These are phyloP conservation scores for Kradibia gibbosae DNA, from an alignment of 1,140 invertebrate species.

Conservation along the genomic window DNA sequence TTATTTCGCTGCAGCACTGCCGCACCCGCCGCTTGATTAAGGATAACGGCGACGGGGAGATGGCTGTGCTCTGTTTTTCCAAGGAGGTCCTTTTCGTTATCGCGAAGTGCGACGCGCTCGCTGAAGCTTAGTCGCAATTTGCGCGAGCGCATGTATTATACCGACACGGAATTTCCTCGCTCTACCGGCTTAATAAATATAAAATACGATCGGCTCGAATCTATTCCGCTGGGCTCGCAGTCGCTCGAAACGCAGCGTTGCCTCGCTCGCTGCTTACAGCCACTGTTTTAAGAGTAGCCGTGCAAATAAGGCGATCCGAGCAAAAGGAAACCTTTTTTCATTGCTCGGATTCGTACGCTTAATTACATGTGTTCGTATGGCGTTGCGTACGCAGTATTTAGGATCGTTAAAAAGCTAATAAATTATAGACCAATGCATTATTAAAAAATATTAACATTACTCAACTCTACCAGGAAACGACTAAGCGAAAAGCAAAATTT, in stretches of 20 bases:
- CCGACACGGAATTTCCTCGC: no score
- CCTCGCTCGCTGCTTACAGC: not conserved
- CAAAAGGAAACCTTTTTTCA: not conserved
- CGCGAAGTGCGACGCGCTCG: not conserved
- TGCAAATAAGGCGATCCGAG: not conserved
- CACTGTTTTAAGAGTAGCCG: not conserved
- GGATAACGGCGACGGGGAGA: not conserved
- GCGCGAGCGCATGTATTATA: no score
- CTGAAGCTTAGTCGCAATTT: not conserved
- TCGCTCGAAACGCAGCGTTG: not conserved
- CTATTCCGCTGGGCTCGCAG: no score
- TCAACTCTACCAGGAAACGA: not conserved
- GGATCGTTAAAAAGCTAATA: not conserved
- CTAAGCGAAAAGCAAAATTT: not conserved
- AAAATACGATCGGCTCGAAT: no score
- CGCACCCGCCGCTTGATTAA: not conserved
- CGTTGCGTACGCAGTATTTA: not conserved
- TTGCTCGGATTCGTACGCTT: not conserved
- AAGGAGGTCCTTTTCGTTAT: not conserved
- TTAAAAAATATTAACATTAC: slow-evolving; percentile 7
- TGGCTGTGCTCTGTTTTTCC: not conserved
- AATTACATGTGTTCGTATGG: not conserved
- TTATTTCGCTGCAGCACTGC: not conserved
- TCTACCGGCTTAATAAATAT: no score
- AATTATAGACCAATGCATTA: not conserved